Percentiles rank a stretch among this genome's conserved stretches.
phyloP scores from a whole-genome alignment of 2,888 invertebrate species.

The Lepidocyrtoides sp. region DNA sequence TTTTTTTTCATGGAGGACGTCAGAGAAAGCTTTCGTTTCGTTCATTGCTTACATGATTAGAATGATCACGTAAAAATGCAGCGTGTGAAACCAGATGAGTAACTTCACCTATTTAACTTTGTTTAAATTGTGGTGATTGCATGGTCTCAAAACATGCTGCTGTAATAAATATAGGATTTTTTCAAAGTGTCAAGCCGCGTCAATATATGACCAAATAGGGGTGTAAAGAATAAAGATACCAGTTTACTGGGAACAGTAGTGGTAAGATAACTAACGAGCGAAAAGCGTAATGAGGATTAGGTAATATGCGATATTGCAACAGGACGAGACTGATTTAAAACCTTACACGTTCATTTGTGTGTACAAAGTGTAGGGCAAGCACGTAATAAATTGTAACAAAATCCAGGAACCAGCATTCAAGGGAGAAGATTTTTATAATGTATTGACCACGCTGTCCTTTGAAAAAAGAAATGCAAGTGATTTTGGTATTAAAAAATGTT shows the following conservation, averaged over 20 bases:
- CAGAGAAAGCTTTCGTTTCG: not conserved
- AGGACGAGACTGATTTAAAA: constrained; percentile 69
- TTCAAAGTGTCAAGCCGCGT: constrained; percentile 3
- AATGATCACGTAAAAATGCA: not conserved
- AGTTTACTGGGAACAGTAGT: not conserved
- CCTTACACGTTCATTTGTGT: constrained; percentile 51
- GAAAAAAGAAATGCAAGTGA: not conserved
- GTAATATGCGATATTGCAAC: constrained; percentile 37
- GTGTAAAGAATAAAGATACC: not conserved
- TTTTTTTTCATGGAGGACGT: not conserved
- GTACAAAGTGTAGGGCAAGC: constrained; percentile 5
- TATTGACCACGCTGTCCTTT: constrained; percentile 30
- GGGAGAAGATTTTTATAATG: constrained; percentile 46
- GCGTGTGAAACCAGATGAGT: constrained; percentile 33
- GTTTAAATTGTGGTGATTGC: no score
- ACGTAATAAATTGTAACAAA: constrained; percentile 59
- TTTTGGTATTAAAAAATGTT: not conserved
- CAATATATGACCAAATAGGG: not conserved
- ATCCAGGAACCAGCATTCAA: constrained; percentile 54
- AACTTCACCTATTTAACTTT: constrained; percentile 31
- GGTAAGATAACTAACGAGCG: not conserved
- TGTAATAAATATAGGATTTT: constrained; percentile 12
- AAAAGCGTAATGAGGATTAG: constrained; percentile 39
- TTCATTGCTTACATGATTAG: not conserved
- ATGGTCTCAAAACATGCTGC: constrained; percentile 2